Evolutionary conservation across 2,797 vertebrate species (phyloP).

Genomic region (Emydoidea blandingii): DNA sequence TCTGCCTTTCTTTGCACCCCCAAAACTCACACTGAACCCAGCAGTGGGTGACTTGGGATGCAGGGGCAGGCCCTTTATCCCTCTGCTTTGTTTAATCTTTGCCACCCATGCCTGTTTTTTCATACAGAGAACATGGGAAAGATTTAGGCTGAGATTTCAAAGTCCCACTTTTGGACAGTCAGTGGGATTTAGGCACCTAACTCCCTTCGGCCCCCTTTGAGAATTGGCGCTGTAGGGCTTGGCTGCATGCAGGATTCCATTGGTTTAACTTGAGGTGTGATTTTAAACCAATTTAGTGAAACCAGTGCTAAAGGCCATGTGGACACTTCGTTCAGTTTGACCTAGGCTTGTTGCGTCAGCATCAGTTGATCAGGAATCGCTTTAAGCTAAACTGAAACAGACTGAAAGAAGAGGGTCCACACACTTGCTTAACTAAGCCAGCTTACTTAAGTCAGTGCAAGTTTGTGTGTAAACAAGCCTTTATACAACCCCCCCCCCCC

Average conservation of each 20-base stretch:
- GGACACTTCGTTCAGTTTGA: background rate
- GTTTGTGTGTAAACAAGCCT: background rate
- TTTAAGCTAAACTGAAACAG: background rate
- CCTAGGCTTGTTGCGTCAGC: background rate
- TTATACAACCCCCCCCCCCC: too few species aligned
- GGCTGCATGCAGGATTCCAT: background rate
- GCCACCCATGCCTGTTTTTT: background rate
- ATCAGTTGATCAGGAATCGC: background rate
- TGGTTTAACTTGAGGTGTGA: background rate
- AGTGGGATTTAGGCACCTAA: background rate
- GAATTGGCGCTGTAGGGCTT: background rate
- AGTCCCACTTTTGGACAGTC: background rate
- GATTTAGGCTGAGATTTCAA: background rate
- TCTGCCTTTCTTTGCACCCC: background rate
- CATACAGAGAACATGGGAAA: background rate
- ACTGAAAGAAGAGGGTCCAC: background rate
- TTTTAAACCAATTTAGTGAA: background rate
- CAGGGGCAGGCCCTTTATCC: background rate
- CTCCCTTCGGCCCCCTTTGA: background rate
- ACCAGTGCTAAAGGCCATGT: background rate
- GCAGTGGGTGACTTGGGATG: background rate
- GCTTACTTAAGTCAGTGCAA: background rate
- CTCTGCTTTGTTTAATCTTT: background rate
- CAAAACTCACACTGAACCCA: background rate
- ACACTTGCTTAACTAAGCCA: background rate